Evolutionary conservation across 2,888 invertebrate species (phyloP).

Genomic region (Bugulina stolonifera): DNA sequence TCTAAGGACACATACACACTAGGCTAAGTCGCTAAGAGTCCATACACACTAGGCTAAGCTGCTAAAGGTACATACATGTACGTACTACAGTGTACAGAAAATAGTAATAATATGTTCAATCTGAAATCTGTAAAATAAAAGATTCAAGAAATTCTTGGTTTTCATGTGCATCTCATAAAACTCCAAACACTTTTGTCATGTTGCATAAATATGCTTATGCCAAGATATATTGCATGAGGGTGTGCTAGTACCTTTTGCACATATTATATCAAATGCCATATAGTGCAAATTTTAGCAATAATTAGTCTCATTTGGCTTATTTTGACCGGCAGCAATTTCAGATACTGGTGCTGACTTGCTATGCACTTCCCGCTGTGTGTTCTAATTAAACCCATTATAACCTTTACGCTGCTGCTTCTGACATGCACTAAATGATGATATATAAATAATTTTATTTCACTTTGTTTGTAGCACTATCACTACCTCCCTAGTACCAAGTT

Average conservation of each 20-base stretch:
- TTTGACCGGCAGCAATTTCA: constrained; percentile 9
- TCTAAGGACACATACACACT: too few relatives aligned
- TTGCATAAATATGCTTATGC: constrained; percentile 16
- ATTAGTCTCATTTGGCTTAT: constrained; percentile 23
- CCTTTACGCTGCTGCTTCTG: constrained; percentile 18
- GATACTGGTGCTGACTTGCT: constrained; percentile 4
- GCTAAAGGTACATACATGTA: too few relatives aligned
- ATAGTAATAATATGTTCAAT: too few relatives aligned
- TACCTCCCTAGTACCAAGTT: too few relatives aligned
- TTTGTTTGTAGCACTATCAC: neutral
- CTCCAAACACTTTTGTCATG: constrained; percentile 6
- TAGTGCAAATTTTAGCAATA: constrained; percentile 14
- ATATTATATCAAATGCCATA: constrained; percentile 18
- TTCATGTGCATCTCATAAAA: neutral
- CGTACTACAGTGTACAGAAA: too few relatives aligned
- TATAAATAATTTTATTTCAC: constrained; percentile 17
- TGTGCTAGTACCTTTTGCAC: constrained; percentile 4
- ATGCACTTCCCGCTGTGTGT: constrained; percentile 14
- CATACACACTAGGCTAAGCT: too few relatives aligned
- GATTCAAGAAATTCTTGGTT: too few relatives aligned
- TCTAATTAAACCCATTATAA: constrained; percentile 18
- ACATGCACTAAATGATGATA: neutral
- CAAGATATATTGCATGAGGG: neutral
- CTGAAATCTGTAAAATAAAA: too few relatives aligned
- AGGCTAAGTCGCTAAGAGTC: too few relatives aligned